Evolutionary conservation across 2,797 vertebrate genomes (phyloP).

Genomic region (Xenopus petersii): DNA sequence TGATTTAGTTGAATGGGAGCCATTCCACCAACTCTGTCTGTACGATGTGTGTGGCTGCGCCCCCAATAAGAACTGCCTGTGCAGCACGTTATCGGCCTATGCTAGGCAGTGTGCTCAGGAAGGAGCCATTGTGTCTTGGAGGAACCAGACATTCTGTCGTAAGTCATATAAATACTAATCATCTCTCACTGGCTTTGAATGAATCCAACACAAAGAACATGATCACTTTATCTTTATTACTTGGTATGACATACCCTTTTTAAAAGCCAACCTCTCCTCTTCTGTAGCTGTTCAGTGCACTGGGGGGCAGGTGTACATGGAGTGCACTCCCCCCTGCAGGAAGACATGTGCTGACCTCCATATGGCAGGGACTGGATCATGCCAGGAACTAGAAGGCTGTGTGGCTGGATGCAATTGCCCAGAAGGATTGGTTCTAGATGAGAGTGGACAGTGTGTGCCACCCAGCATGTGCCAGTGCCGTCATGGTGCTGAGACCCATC

Average conservation of each 20-base stretch:
- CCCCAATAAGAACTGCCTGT: constrained; percentile 65
- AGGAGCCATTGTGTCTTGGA: constrained; percentile 69
- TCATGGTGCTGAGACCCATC: constrained; percentile 58
- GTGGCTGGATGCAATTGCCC: constrained; percentile 84
- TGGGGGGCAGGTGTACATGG: constrained; percentile 77
- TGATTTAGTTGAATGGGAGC: constrained; percentile 74
- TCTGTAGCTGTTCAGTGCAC: constrained; percentile 70
- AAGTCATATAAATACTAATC: constrained; percentile 51
- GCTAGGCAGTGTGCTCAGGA: constrained; percentile 76
- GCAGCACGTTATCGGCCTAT: constrained; percentile 74
- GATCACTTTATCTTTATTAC: too few relatives aligned
- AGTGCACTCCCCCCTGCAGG: constrained; percentile 73
- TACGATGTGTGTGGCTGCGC: constrained; percentile 73
- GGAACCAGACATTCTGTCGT: constrained; percentile 81
- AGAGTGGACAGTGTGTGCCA: constrained; percentile 76
- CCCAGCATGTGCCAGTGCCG: constrained; percentile 72
- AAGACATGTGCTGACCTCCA: constrained; percentile 69
- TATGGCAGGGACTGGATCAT: constrained; percentile 54
- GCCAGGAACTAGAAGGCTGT: constrained; percentile 62
- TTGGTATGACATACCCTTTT: neutral
- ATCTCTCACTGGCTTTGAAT: too few relatives aligned
- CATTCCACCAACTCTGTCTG: constrained; percentile 74
- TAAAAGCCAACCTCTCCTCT: neutral
- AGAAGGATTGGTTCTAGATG: constrained; percentile 70
- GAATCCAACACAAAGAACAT: too few relatives aligned